Evolutionary conservation across 2,888 invertebrate species (phyloP).

Genomic region (Mellilla xanthometata): DNA sequence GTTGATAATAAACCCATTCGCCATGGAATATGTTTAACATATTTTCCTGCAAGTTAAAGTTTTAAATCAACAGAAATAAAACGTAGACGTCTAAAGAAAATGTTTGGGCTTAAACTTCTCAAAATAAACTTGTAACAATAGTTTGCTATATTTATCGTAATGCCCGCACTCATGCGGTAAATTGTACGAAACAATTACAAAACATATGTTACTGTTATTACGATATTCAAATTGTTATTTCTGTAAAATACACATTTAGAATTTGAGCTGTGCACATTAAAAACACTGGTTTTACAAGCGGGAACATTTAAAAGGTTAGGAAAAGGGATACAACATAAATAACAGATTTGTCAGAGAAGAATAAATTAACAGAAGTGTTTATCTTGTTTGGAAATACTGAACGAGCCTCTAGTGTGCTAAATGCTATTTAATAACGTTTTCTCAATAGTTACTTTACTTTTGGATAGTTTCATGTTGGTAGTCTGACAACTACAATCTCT

Average conservation of each 20-base stretch:
- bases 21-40: too few relatives aligned
- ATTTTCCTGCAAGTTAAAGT: too few relatives aligned
- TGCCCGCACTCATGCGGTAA: slow-evolving; percentile 42
- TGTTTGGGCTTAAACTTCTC: background rate
- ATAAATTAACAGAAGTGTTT: background rate
- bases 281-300: slow-evolving; percentile 14
- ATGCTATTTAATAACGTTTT: too few relatives aligned
- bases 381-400: too few relatives aligned
- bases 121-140: slow-evolving; percentile 12
- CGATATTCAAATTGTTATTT: slow-evolving; percentile 5
- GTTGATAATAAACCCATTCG: too few relatives aligned
- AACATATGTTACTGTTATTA: slow-evolving; percentile 26
- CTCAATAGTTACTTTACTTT: too few relatives aligned
- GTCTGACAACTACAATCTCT: too few relatives aligned
- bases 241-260: slow-evolving; percentile 9
- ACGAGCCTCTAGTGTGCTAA: too few relatives aligned
- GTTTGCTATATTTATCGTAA: slow-evolving; percentile 24
- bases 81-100: too few relatives aligned
- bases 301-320: slow-evolving; percentile 7
- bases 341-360: background rate
- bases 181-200: slow-evolving; percentile 19
- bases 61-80: too few relatives aligned
- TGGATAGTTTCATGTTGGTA: too few relatives aligned
- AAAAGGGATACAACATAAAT: slow-evolving; percentile 13
- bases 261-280: slow-evolving; percentile 3